Evolutionary conservation across 2,113 vertebrate genomes (phyloP), one percentile per base, ranked within the genome.

Genomic region (Alectura lathami): DNA sequence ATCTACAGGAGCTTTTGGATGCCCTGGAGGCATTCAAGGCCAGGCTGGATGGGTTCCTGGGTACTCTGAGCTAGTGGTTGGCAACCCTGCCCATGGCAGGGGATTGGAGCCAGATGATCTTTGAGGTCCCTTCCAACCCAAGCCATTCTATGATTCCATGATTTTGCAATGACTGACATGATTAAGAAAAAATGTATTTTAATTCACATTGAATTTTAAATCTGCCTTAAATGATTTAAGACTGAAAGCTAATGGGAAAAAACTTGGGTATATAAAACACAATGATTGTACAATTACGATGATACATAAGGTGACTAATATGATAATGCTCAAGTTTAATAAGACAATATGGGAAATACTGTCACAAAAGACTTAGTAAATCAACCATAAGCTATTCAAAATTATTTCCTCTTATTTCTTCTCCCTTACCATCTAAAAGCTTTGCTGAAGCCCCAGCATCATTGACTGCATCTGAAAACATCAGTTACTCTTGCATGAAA

Each of bases 401-500:
- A 95, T 94, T 57, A n/a, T 94, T 92, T 97, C 64, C 62, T 77
- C 51, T 94, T 50, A 74, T 86, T 90, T 88, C 80, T 88, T 76
- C 64, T 81, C 56, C 63, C 47, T 94, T 45, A 79, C 36, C 89
- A 69, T 90, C 50, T n/a, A 86, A 76, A 24, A 86, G 91, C 64
- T 88, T 83, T 91, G 72, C 45, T 90, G 64, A 89, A 81, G 70
- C 48, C 67, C 62, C 92, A 88, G 92, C 82, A 70, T 90, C 91
- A 87, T 73, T 75, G 66, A 75, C 67, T 93, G 81, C 84, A 93
- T 89, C 88, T 84, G 78, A 94, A 97, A 96, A 86, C 91, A 97
- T 94, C 95, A 96, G 94, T 97, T 93, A 96, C 78, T 96, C 78
- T 93, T 93, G 94, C 91, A 89, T 96, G 93, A 97, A 97, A 96